Conservation (phyloP, 2,888 invertebrate genomes). For the Ecdyonurus torrentis region DNA sequence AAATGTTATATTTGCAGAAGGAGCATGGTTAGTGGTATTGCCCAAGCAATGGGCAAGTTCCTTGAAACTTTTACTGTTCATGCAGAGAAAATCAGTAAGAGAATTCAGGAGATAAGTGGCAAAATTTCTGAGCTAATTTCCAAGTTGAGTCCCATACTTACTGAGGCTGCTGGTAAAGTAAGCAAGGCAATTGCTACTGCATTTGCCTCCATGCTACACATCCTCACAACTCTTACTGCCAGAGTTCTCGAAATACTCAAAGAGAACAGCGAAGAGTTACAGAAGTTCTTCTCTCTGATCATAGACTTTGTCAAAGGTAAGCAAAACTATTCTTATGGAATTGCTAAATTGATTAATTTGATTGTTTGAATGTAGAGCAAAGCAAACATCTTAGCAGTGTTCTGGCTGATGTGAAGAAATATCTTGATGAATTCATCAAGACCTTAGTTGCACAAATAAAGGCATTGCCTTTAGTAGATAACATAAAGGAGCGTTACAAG, state of each 20-base stretch:
- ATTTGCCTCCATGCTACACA: conserved; percentile 30
- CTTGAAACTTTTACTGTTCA: conserved; percentile 18
- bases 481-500: conserved; percentile 29
- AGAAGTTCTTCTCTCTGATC: conserved; percentile 36
- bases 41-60: conserved; percentile 10
- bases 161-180: conserved; percentile 1
- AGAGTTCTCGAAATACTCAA: conserved; percentile 38
- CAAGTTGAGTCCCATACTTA: conserved; percentile 22
- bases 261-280: conserved; percentile 45
- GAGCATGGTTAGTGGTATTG: conserved; percentile 26
- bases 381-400: conserved; percentile 3
- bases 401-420: conserved; percentile 14
- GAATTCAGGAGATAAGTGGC: conserved; percentile 15
- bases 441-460: conserved; percentile 32
- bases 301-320: conserved; percentile 35
- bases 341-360: neutral
- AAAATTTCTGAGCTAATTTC: conserved; percentile 18
- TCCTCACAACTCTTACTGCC: conserved; percentile 28
- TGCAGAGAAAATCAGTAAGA: conserved; percentile 23
- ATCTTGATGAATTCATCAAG: conserved; percentile 26
- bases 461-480: conserved; percentile 33
- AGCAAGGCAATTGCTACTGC: conserved; percentile 25
- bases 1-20: conserved; percentile 25
- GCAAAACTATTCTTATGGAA: conserved; percentile 5
- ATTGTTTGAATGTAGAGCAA: neutral